These are phyloP conservation scores for Apeira syringaria DNA, from an alignment of 2,888 invertebrate species.

Conservation along the genomic window DNA sequence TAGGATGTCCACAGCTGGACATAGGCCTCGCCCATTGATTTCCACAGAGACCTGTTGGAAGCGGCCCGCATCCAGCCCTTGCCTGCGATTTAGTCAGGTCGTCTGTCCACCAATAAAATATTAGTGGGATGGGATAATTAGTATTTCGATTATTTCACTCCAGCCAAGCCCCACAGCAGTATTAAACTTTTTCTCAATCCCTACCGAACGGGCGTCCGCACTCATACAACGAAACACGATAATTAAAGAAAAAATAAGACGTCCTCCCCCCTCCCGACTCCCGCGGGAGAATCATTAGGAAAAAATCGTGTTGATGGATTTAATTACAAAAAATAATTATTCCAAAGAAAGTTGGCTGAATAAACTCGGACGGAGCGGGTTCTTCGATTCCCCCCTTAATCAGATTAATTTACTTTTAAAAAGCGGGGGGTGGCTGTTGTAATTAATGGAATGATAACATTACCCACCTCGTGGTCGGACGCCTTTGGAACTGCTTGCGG, in stretches of 20 bases:
- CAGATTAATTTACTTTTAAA: constrained; percentile 84
- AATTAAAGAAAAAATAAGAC: constrained; percentile 62
- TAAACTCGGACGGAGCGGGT: constrained; percentile 81
- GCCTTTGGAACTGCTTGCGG: constrained; percentile 53
- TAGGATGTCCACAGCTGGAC: too few relatives aligned
- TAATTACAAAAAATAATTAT: constrained; percentile 84
- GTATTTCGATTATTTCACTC: too few relatives aligned
- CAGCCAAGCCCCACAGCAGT: too few relatives aligned
- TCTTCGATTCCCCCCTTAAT: constrained; percentile 82
- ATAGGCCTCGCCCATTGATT: too few relatives aligned
- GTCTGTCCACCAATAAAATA: too few relatives aligned
- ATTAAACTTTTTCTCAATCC: constrained; percentile 30
- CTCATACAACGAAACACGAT: constrained; percentile 46
- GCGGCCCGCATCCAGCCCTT: too few relatives aligned
- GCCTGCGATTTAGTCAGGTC: too few relatives aligned
- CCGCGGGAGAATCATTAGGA: constrained; percentile 81
- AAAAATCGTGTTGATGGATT: constrained; percentile 84
- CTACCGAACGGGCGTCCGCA: constrained; percentile 33
- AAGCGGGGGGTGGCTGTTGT: constrained; percentile 78
- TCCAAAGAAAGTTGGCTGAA: constrained; percentile 81
- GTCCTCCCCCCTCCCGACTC: constrained; percentile 51
- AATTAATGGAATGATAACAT: constrained; percentile 84
- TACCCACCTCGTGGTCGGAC: constrained; percentile 75
- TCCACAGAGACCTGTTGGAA: too few relatives aligned
- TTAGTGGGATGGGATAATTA: too few relatives aligned